Conservation (phyloP, 2,113 vertebrate species). For the Nibea coibor region DNA sequence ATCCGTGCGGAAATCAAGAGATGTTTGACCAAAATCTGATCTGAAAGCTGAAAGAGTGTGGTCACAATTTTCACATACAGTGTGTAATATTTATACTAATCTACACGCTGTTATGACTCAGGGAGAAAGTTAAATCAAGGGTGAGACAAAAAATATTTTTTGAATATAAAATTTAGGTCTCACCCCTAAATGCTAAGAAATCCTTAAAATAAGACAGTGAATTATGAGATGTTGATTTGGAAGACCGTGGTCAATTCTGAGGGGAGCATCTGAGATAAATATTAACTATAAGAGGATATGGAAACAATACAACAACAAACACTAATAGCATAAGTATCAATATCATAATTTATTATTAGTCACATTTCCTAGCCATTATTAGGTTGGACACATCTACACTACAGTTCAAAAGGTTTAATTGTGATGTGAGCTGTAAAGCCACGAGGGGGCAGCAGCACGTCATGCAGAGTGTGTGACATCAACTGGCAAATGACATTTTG, state of each 20-base stretch:
- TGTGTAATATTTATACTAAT: not conserved
- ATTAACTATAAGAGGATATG: not conserved
- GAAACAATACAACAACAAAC: too few species aligned
- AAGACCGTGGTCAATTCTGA: not conserved
- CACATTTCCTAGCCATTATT: not conserved
- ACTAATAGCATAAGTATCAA: not conserved
- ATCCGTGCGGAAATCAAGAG: not conserved
- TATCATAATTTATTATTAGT: not conserved
- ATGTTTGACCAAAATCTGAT: not conserved
- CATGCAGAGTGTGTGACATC: not conserved
- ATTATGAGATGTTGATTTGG: not conserved
- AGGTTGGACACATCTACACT: not conserved
- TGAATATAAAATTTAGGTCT: not conserved
- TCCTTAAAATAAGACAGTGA: not conserved
- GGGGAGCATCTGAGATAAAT: not conserved
- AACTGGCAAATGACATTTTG: not conserved
- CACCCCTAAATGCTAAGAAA: not conserved
- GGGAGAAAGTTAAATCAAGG: too few species aligned
- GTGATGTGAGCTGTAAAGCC: not conserved
- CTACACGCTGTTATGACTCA: not conserved
- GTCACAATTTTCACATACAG: not conserved
- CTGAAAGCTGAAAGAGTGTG: not conserved
- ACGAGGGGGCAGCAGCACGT: conserved; percentile 59
- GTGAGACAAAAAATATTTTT: too few species aligned
- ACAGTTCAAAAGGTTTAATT: not conserved